Percentiles rank a stretch among this genome's conserved stretches.
Conservation (phyloP, 2,113 vertebrate genomes). For the Pipa parva region DNA sequence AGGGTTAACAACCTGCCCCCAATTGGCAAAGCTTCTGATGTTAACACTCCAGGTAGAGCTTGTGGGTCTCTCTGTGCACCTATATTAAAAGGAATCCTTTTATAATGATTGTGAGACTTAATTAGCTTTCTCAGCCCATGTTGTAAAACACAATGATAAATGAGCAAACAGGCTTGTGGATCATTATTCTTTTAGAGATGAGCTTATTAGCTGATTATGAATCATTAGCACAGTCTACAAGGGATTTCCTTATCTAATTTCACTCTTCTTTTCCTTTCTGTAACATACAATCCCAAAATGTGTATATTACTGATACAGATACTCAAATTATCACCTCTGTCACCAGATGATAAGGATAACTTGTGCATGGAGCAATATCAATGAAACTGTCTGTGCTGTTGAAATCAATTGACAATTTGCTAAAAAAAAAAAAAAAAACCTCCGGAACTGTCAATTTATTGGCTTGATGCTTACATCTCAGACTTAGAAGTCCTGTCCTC, state of each 20-base stretch:
- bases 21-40: slow-evolving; percentile 66
- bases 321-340: slow-evolving; percentile 28
- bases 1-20: background rate
- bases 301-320: slow-evolving; percentile 28
- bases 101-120: slow-evolving; percentile 98
- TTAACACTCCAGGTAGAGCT: slow-evolving; percentile 84
- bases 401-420: background rate
- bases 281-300: slow-evolving; percentile 62
- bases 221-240: slow-evolving; percentile 79
- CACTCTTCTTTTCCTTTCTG: slow-evolving; percentile 31
- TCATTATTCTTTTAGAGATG: slow-evolving; percentile 92
- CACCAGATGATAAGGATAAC: slow-evolving; percentile 4
- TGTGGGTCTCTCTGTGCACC: slow-evolving; percentile 95
- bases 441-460: no score
- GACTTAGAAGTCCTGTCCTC: no score
- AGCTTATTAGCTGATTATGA: slow-evolving; percentile 95
- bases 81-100: slow-evolving; percentile 96
- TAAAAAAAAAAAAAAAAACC: no score
- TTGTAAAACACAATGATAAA: slow-evolving; percentile 99
- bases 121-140: slow-evolving; percentile 94
- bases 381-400: background rate
- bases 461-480: no score
- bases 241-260: slow-evolving; percentile 78
- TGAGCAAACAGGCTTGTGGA: slow-evolving; percentile 90
- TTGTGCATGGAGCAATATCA: background rate